Evolutionary conservation across 1,140 invertebrate genomes (phyloP), one percentile per base, ranked within the genome.

Genomic region (Trichonephila inaurata): DNA sequence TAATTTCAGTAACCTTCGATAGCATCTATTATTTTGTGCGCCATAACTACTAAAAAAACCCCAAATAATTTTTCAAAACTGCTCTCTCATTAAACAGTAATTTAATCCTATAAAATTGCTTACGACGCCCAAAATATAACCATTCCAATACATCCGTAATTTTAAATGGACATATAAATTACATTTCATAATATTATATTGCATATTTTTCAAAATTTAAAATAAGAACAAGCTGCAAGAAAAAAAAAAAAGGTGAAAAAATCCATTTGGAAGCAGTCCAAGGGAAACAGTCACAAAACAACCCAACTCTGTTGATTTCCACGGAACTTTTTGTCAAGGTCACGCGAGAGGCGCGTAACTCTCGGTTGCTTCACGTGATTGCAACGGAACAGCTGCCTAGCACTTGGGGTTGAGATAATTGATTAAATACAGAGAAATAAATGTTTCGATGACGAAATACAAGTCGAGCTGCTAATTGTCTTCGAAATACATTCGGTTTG

Each of bases 221-320:
- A 24, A 10, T 69, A n/a, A n/a, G n/a, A n/a, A 51, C 51, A 28
- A 69, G n/a, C 33, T 40, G 33, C 4, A 40, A 40, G 16, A 5
- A 77, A 33, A 28, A n/a, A n/a, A n/a, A n/a, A 77, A 19, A 77
- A 33, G 72, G 72, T 77, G 72, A 77, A 77, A 40, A 28, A 77
- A 19, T 77, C 72, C 72, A 77, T 77, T 77, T 77, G 72, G 72
- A 77, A 77, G 1, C 1, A 3, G 28, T 77, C 72, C 72, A 77
- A 51, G 10, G 33, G 72, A 77, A 77, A n/a, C 66, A 24, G 8
- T 12, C 66, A 69, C n/a, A n/a, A n/a, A 77, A 72, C 28, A 77
- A 12, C 12, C 72, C 12, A 28, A 3, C 72, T 40, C 6, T 77
- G 72, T 77, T 77, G 72, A 77, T 77, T 77, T 77, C 72, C 28